These are phyloP conservation scores for Orthosia incerta DNA, from an alignment of 2,888 invertebrate genomes.

Conservation along the genomic window DNA sequence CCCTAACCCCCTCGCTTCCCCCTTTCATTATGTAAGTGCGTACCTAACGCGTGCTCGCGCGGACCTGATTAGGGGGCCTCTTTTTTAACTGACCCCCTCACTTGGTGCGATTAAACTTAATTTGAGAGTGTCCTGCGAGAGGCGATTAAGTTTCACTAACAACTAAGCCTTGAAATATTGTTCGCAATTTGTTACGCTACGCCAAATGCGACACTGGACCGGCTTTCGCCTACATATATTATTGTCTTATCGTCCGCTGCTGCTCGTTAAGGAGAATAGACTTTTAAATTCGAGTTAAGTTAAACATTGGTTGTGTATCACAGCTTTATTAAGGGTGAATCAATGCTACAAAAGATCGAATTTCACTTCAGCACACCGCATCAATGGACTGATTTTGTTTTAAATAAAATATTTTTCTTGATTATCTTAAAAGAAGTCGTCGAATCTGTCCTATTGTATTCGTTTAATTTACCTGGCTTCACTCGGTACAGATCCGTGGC, in stretches of 20 bases:
- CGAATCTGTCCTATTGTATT: conserved; percentile 45
- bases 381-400: conserved; percentile 18
- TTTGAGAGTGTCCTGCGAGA: conserved; percentile 84
- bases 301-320: conserved; percentile 13
- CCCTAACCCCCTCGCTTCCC: conserved; percentile 83
- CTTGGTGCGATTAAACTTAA: conserved; percentile 89
- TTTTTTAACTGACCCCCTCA: conserved; percentile 91
- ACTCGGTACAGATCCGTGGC: conserved; percentile 70
- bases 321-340: conserved; percentile 11
- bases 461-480: conserved; percentile 72
- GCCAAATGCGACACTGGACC: conserved; percentile 54
- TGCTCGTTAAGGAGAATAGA: conserved; percentile 45
- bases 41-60: conserved; percentile 90
- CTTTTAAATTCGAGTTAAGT: conserved; percentile 35
- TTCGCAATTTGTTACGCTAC: conserved; percentile 67
- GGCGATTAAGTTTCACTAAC: conserved; percentile 81
- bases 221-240: conserved; percentile 51
- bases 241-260: conserved; percentile 48
- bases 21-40: conserved; percentile 91
- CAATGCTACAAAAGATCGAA: conserved; percentile 26
- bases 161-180: conserved; percentile 72
- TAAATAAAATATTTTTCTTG: conserved; percentile 34
- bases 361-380: conserved; percentile 26
- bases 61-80: conserved; percentile 90
- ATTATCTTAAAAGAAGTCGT: conserved; percentile 29